phyloP scores from a whole-genome alignment of 2,888 invertebrate genomes.

The Eupelmus urozonus region DNA sequence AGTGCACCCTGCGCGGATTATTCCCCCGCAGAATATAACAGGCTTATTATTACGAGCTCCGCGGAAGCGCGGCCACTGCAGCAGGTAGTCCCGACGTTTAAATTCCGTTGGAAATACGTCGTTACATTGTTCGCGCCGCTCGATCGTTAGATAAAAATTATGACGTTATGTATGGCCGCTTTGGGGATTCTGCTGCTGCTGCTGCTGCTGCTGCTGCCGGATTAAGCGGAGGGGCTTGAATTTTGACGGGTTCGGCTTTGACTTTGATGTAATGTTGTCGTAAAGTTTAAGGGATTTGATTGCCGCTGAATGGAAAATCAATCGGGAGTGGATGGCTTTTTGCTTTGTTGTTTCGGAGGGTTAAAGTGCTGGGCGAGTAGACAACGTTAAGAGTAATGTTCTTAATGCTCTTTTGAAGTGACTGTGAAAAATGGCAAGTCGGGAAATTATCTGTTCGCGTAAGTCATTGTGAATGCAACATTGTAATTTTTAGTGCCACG shows the following conservation, averaged over 20 bases:
- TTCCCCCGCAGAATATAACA: constrained; percentile 58
- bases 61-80: constrained; percentile 20
- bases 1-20: constrained; percentile 49
- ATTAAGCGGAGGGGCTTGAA: constrained; percentile 30
- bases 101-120: constrained; percentile 49
- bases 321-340: too few species aligned
- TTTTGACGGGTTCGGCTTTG: neutral
- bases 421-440: too few species aligned
- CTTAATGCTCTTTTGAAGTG: too few species aligned
- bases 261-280: neutral
- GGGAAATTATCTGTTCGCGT: too few species aligned
- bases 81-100: constrained; percentile 17
- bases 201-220: constrained; percentile 10
- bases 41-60: constrained; percentile 50
- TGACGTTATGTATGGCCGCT: constrained; percentile 20
- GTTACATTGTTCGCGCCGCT: constrained; percentile 5
- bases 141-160: constrained; percentile 32
- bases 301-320: neutral
- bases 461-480: too few species aligned
- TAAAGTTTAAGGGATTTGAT: constrained; percentile 18
- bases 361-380: too few species aligned
- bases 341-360: too few species aligned
- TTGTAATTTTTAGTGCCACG: too few species aligned
- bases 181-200: too few species aligned
- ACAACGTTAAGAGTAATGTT: too few species aligned